Conservation (phyloP, 2,888 invertebrate species). For the Periphyllus acericola region DNA sequence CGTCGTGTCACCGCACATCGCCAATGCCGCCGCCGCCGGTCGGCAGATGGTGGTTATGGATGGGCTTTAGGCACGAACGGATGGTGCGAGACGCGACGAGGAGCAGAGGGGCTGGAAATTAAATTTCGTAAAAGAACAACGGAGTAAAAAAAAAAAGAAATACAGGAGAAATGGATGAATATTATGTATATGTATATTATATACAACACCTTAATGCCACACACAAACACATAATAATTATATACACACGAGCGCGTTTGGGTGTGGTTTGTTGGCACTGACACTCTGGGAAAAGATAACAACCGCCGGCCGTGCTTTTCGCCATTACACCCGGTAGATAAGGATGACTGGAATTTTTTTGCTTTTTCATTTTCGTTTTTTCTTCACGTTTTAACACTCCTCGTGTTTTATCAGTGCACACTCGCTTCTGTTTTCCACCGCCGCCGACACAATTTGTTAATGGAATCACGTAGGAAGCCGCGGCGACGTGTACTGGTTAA, state of each 20-base stretch:
- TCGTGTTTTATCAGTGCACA: slow-evolving; percentile 36
- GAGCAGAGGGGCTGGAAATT: not conserved
- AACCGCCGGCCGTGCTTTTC: slow-evolving; percentile 54
- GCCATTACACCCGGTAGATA: slow-evolving; percentile 56
- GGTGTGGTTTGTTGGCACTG: slow-evolving; percentile 61
- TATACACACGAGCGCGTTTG: slow-evolving; percentile 36
- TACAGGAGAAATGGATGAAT: not conserved
- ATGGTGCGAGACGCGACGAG: not conserved
- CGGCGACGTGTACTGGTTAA: slow-evolving; percentile 54
- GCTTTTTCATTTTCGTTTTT: not conserved
- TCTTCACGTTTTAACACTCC: slow-evolving; percentile 47
- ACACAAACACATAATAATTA: not conserved
- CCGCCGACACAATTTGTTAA: slow-evolving; percentile 58
- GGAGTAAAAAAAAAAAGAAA: not conserved
- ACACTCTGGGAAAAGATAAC: slow-evolving; percentile 55
- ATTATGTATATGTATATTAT: not conserved
- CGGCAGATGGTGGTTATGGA: slow-evolving; percentile 48
- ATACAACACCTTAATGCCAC: not conserved
- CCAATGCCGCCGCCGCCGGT: not conserved
- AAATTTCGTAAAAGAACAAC: slow-evolving; percentile 6
- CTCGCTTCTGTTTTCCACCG: slow-evolving; percentile 57
- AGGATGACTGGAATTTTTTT: slow-evolving; percentile 43
- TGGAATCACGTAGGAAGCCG: slow-evolving; percentile 61
- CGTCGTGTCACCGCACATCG: not conserved
- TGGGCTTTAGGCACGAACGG: slow-evolving; percentile 50